Evolutionary conservation across 2,888 invertebrate genomes (phyloP), one percentile per base, ranked within the genome.

Genomic region (Phortica magna): DNA sequence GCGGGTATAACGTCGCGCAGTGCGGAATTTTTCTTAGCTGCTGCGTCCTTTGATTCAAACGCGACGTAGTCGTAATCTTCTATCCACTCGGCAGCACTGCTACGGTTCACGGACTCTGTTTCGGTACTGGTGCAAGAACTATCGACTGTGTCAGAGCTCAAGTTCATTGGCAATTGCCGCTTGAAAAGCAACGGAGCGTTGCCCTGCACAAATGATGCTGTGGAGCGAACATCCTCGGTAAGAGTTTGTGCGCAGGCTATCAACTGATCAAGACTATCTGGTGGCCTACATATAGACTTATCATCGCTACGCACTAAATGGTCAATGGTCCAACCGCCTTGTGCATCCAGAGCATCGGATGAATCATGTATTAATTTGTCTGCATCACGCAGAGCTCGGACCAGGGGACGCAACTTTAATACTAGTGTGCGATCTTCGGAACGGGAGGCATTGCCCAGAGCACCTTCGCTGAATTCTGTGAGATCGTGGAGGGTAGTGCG

Each of bases 61-160:
- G 96, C 95, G 68, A 98, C 97, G 90, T 98, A 98, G 91, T 98
- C 98, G 90, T 97, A 97, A 90, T 98, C 98, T 88, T 97, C 97
- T 31, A 95, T 93, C 94, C 95, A 95, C 77, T 95, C 95, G 74
- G 89, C 83, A 53, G 80, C 83, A 76, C 81, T 81, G 31, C 74
- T 79, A 0, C 82, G 82, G 53, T 80, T 82, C 41, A 75, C 79
- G 9, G 77, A 78, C 9, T 77, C 76, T 14, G 78, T 77, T 0
- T 77, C 77, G 9, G 73, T 64, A 7, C 39, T 53, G 42, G 42
- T 43, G 64, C 64, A 14, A 55, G 39, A 70, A 6, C 81, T 81
- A 39, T 87, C 81, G 75, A 53, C 71, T 31, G 31, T 19, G 53
- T 71, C 55, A 10, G 41, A 0, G 5, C 59, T 55, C 57, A 41